Conservation (phyloP, 2,113 vertebrate species). For the Clinocottus analis region DNA sequence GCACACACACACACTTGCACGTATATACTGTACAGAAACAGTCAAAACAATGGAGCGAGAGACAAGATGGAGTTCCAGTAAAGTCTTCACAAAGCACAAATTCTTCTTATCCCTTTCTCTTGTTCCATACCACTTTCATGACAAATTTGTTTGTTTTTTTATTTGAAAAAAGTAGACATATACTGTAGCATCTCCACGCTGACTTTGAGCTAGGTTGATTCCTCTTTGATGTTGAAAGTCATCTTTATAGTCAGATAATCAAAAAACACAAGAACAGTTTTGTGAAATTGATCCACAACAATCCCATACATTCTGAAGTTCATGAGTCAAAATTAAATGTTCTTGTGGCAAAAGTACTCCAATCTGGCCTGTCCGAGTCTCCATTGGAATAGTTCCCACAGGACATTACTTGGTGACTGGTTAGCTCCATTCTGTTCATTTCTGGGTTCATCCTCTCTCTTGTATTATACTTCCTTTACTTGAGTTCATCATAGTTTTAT, state of each 20-base stretch:
- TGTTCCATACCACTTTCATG: slow-evolving; percentile 72
- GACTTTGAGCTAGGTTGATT: slow-evolving; percentile 70
- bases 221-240: slow-evolving; percentile 77
- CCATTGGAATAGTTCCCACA: slow-evolving; percentile 67
- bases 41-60: slow-evolving; percentile 81
- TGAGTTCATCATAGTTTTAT: slow-evolving; percentile 60
- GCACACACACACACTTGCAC: slow-evolving; percentile 91
- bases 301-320: slow-evolving; percentile 84
- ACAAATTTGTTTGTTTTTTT: slow-evolving; percentile 71
- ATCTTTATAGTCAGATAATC: slow-evolving; percentile 78
- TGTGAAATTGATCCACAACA: slow-evolving; percentile 80
- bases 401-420: slow-evolving; percentile 60
- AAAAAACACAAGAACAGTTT: slow-evolving; percentile 74
- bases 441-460: slow-evolving; percentile 50
- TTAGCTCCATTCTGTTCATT: slow-evolving; percentile 54
- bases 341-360: slow-evolving; percentile 77
- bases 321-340: slow-evolving; percentile 78
- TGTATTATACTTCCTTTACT: slow-evolving; percentile 70
- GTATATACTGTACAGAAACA: slow-evolving; percentile 88
- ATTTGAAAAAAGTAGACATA: slow-evolving; percentile 80
- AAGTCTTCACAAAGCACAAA: slow-evolving; percentile 81
- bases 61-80: slow-evolving; percentile 80
- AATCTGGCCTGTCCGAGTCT: slow-evolving; percentile 60
- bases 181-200: slow-evolving; percentile 79
- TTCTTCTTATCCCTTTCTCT: slow-evolving; percentile 77